Conservation (phyloP, 35 echinoderm and acorn worm species). For the Apostichopus japonicus region DNA sequence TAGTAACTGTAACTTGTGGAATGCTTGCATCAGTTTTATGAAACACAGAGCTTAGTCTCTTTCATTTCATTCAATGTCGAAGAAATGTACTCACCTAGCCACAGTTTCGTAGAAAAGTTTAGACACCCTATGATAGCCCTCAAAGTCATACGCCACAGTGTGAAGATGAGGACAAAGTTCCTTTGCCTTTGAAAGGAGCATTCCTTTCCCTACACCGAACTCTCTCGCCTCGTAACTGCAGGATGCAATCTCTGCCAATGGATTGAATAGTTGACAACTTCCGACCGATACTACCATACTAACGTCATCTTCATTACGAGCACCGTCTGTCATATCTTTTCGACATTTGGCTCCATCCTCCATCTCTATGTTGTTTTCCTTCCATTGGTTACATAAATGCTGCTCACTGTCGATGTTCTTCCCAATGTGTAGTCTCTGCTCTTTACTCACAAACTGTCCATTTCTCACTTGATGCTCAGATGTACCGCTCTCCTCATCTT, state of each 20-base stretch:
- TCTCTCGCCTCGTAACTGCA: slow-evolving; percentile 95
- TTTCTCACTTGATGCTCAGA: not conserved
- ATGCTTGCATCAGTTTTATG: not conserved
- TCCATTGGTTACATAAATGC: not conserved
- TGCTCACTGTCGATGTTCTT: not conserved
- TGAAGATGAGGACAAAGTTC: slow-evolving; percentile 2
- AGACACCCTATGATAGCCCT: slow-evolving; percentile 5
- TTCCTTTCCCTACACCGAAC: slow-evolving; percentile 88
- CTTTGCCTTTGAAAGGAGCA: slow-evolving; percentile 69
- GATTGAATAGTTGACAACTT: slow-evolving; percentile 44
- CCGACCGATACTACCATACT: not conserved
- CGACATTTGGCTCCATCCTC: not conserved
- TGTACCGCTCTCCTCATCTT: not conserved
- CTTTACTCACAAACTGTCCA: not conserved
- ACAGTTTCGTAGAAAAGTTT: slow-evolving; percentile 10
- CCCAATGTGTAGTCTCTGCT: not conserved
- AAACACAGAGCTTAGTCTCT: not conserved
- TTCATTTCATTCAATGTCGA: not conserved
- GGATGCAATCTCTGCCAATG: slow-evolving; percentile 92
- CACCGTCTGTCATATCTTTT: not conserved
- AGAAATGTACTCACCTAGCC: not conserved
- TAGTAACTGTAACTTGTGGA: not conserved
- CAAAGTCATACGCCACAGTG: slow-evolving; percentile 42
- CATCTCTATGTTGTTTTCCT: not conserved
- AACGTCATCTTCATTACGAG: not conserved